Percentiles rank a stretch among this genome's conserved stretches.
Conservation (phyloP, 2,888 invertebrate genomes). For the Heptascelio sp. region DNA sequence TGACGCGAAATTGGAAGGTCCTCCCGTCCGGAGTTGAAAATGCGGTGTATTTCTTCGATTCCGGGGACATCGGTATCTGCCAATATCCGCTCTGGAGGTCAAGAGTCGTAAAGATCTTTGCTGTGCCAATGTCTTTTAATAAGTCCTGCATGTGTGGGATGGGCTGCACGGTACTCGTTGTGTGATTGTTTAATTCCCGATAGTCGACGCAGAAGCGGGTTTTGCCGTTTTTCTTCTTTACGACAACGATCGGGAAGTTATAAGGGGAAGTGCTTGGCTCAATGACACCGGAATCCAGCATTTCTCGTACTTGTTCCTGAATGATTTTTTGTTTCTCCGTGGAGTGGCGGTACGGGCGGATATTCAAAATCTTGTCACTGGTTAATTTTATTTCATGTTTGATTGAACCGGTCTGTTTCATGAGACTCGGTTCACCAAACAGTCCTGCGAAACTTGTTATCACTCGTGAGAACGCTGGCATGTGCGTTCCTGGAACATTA, state of each 20-base stretch:
- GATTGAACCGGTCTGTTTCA: neutral
- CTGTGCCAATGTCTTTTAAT: too few relatives aligned
- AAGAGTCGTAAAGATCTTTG: too few relatives aligned
- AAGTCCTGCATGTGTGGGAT: too few relatives aligned
- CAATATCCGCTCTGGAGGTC: too few relatives aligned
- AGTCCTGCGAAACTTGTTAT: too few relatives aligned
- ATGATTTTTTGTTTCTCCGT: neutral
- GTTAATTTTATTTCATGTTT: constrained; percentile 15
- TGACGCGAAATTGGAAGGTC: constrained; percentile 75
- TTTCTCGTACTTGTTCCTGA: neutral
- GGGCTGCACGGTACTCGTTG: too few relatives aligned
- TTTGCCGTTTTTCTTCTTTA: neutral
- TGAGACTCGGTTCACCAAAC: too few relatives aligned
- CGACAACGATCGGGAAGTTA: neutral
- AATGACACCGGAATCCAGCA: neutral
- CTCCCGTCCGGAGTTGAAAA: constrained; percentile 75
- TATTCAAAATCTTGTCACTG: neutral
- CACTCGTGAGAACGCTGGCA: too few relatives aligned
- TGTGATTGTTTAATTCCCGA: too few relatives aligned
- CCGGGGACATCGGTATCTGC: too few relatives aligned
- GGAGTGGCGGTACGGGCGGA: too few relatives aligned
- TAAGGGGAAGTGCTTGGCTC: neutral
- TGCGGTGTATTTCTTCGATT: constrained; percentile 66
- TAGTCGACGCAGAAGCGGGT: neutral
- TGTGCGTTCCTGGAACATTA: too few relatives aligned